phyloP scores from a whole-genome alignment of 2,888 invertebrate species.

The Metellina segmentata region DNA sequence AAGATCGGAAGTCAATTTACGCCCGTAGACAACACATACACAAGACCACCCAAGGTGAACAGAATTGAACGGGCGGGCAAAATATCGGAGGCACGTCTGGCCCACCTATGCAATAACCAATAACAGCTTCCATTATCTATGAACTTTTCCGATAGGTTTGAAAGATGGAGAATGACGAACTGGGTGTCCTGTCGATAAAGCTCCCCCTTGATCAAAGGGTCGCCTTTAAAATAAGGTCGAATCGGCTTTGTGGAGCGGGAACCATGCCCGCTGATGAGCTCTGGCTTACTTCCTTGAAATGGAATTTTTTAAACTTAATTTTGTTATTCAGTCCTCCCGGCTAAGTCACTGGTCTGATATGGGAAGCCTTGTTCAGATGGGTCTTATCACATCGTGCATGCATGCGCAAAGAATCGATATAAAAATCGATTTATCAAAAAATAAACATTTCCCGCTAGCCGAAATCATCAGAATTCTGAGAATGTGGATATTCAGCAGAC shows the following conservation, averaged over 20 bases:
- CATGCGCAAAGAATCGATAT: background rate
- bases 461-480: too few species aligned
- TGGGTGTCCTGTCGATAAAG: constrained; percentile 18
- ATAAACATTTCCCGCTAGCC: too few species aligned
- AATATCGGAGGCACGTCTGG: background rate
- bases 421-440: background rate
- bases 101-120: constrained; percentile 61
- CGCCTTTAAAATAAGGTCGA: constrained; percentile 11
- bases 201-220: constrained; percentile 27
- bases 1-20: constrained; percentile 54
- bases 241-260: background rate
- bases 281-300: background rate
- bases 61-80: background rate
- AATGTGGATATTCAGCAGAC: too few species aligned
- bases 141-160: constrained; percentile 47
- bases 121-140: constrained; percentile 64
- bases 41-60: background rate
- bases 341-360: too few species aligned
- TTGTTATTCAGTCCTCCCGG: too few species aligned
- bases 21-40: background rate
- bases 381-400: constrained; percentile 20
- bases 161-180: background rate
- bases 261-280: constrained; percentile 7
- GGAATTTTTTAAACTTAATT: too few species aligned
- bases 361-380: background rate